Evolutionary conservation across 1,140 invertebrate species (phyloP), one percentile per base, ranked within the genome.

Genomic region (Helicoverpa zea): DNA sequence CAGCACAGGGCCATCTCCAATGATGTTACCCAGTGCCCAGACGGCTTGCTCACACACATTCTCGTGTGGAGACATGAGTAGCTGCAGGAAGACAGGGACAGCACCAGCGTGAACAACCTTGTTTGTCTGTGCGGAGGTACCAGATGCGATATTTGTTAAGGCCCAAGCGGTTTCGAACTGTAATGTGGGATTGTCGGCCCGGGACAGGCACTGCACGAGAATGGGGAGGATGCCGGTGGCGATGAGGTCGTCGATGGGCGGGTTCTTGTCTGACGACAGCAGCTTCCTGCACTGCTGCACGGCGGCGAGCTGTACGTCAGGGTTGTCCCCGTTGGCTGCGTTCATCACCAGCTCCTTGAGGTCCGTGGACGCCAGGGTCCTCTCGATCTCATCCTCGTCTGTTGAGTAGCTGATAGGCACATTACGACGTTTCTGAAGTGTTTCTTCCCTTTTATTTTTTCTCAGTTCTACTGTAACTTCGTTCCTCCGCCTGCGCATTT

Each of bases 91-190:
- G 63, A 98, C 96, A 73, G 99, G 99, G 59, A 99, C 99, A 76
- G 99, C 99, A 87, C 99, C 98, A 61, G 98, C 98, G 84, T 96
- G 96, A 3, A 99, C 99, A 30, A 99, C 99, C 94, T 99, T 95
- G 90, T 99, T 98, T 23, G 99, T 99, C 96, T 99, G 99, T 85
- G 96, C 96, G 0, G 99, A 99, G 61, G 98, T 99, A 70, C 99
- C 99, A 70, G 98, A 99, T 3, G 99, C 99, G 90, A 99, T 99
- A 92, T 99, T 99, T 84, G 99, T 99, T 80, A 99, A 95, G 64
- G 99, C 99, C 99, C 99, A 99, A 14, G 99, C 98, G 81, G 99
- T 98, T 96, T 99, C 99, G 95, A 99, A 99, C 95, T 99, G 99
- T 81, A 99, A 95, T 74, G 97, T 97, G 59, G 99, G 98, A 92